phyloP scores from a whole-genome alignment of 2,888 invertebrate species.

The Pandemis heparana region DNA sequence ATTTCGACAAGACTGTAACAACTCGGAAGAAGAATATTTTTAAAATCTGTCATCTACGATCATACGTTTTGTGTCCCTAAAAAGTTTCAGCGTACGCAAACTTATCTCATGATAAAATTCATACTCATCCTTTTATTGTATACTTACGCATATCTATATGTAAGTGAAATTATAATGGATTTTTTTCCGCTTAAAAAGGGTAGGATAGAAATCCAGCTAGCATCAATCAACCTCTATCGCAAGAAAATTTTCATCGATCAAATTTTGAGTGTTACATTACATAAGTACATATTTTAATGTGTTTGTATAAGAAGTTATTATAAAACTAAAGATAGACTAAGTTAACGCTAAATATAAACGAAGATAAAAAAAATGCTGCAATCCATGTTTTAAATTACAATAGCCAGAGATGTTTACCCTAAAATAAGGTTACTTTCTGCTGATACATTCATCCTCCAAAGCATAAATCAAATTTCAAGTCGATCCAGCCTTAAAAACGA shows the following conservation, averaged over 20 bases:
- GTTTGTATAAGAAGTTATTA: neutral
- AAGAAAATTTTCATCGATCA: constrained; percentile 66
- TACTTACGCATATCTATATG: neutral
- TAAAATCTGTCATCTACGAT: too few relatives aligned
- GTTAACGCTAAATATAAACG: neutral
- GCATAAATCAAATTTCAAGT: too few relatives aligned
- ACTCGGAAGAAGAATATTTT: too few relatives aligned
- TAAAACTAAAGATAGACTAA: neutral
- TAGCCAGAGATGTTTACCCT: neutral
- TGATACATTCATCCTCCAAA: too few relatives aligned
- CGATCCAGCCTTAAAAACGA: too few relatives aligned
- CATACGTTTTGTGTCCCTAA: too few relatives aligned
- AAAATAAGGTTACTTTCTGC: neutral
- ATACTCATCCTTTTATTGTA: constrained; percentile 5
- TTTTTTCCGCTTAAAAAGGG: constrained; percentile 44
- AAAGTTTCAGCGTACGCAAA: neutral
- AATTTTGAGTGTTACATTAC: constrained; percentile 50
- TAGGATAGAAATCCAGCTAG: constrained; percentile 56
- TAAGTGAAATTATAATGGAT: constrained; percentile 21
- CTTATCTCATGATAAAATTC: neutral
- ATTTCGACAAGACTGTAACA: too few relatives aligned
- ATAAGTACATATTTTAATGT: neutral
- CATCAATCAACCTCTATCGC: constrained; percentile 69
- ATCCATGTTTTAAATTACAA: neutral
- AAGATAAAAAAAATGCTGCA: neutral